These are phyloP conservation scores for Thunnus maccoyii DNA, from an alignment of 2,113 vertebrate genomes.

Conservation along the genomic window DNA sequence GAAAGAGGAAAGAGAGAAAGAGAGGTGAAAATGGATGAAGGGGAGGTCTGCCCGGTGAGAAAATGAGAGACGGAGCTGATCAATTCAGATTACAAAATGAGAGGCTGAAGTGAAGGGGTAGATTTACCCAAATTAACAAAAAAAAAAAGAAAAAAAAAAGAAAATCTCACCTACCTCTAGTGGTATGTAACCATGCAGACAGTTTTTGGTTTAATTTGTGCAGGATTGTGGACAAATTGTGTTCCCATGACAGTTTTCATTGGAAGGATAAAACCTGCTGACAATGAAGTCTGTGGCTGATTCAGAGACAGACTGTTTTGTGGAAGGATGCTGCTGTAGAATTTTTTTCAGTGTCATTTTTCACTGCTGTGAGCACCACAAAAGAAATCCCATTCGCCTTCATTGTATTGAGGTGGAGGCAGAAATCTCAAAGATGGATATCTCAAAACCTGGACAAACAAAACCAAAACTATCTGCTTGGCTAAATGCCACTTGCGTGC, in stretches of 20 bases:
- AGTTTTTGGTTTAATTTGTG: background rate
- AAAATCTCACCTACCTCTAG: no score
- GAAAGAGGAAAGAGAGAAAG: constrained; percentile 12
- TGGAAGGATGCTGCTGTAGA: background rate
- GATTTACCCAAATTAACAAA: background rate
- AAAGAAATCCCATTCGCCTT: background rate
- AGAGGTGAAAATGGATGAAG: constrained; percentile 20
- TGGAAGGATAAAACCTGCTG: background rate
- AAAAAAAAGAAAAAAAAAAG: background rate
- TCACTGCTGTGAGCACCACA: background rate
- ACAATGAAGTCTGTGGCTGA: background rate
- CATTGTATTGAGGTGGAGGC: background rate
- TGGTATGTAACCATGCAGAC: no score
- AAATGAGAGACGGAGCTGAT: background rate
- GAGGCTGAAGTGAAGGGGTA: background rate
- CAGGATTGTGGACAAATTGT: background rate
- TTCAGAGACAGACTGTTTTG: background rate
- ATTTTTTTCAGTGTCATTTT: background rate
- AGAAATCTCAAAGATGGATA: background rate
- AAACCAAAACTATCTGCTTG: background rate
- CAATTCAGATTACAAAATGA: background rate
- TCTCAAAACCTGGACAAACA: background rate
- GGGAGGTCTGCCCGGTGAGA: background rate
- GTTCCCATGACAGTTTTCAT: background rate
- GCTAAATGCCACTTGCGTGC: no score